A percentile compares a stretch with the other conserved stretches of the same genome.
Evolutionary conservation across 2,113 vertebrate genomes (phyloP).

Genomic region (Mesocricetus auratus): DNA sequence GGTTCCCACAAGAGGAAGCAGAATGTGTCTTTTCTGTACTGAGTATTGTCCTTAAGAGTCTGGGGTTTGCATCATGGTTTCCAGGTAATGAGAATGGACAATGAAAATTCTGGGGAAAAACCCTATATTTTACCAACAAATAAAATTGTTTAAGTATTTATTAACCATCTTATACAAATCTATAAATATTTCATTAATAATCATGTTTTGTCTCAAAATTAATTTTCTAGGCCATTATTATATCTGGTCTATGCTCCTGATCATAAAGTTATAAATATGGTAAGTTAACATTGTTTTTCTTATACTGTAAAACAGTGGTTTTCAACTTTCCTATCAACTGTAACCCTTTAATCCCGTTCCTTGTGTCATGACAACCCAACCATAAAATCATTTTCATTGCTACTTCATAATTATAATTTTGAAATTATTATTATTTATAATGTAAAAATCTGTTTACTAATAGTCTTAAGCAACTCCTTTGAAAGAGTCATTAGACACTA

Average conservation of each 20-base stretch:
- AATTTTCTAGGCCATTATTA: slow-evolving; percentile 22
- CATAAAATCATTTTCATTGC: background rate
- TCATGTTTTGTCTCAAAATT: background rate
- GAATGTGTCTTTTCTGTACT: background rate
- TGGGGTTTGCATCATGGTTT: background rate
- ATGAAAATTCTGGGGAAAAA: background rate
- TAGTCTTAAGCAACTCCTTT: background rate
- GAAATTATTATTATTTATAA: background rate
- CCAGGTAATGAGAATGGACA: background rate
- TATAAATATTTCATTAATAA: slow-evolving; percentile 49
- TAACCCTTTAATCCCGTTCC: background rate
- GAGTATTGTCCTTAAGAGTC: background rate
- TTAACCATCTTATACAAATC: slow-evolving; percentile 25
- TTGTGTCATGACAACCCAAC: background rate
- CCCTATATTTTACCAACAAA: slow-evolving; percentile 22
- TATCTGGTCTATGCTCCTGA: background rate
- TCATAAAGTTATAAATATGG: background rate
- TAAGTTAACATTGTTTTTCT: slow-evolving; percentile 11
- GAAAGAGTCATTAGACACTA: background rate
- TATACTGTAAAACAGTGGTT: background rate
- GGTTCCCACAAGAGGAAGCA: background rate
- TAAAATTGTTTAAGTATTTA: slow-evolving; percentile 7
- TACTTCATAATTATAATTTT: background rate
- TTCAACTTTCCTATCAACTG: background rate
- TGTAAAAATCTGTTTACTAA: background rate